These are phyloP conservation scores for Emydocephalus ijimae DNA, from an alignment of 2,113 vertebrate genomes.

Conservation along the genomic window DNA sequence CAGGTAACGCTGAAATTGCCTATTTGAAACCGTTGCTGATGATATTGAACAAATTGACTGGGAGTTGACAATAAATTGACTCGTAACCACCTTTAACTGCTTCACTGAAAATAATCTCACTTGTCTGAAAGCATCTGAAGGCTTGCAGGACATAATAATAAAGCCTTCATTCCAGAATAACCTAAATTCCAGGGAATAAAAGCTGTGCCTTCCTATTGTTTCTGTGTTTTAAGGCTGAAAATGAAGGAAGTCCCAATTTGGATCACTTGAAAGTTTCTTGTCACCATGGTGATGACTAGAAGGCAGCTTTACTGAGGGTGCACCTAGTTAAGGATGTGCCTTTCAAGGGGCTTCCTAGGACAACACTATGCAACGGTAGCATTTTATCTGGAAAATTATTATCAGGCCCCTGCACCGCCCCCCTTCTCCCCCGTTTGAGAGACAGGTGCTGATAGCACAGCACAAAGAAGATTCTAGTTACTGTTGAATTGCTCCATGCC, in stretches of 20 bases:
- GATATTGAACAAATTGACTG: neutral
- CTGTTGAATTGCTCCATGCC: neutral
- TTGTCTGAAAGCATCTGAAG: neutral
- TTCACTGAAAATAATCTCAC: neutral
- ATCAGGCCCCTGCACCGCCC: neutral
- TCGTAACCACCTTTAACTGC: neutral
- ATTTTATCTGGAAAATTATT: neutral
- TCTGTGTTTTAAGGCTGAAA: neutral
- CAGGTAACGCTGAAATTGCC: neutral
- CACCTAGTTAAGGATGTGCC: neutral
- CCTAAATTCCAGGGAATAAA: neutral
- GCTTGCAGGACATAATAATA: neutral
- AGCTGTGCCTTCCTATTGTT: neutral
- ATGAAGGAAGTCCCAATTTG: neutral
- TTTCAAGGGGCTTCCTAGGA: neutral
- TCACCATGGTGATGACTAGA: conserved; percentile 5
- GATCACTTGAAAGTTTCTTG: neutral
- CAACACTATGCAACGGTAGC: neutral
- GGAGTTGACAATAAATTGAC: neutral
- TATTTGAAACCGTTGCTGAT: neutral
- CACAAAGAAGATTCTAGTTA: neutral
- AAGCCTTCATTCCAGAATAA: neutral
- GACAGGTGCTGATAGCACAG: neutral
- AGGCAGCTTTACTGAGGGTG: neutral
- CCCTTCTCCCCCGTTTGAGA: neutral